Percentiles rank a stretch among this genome's conserved stretches.
phyloP scores from a whole-genome alignment of 2,113 vertebrate genomes.

The Ariopsis seemanni region DNA sequence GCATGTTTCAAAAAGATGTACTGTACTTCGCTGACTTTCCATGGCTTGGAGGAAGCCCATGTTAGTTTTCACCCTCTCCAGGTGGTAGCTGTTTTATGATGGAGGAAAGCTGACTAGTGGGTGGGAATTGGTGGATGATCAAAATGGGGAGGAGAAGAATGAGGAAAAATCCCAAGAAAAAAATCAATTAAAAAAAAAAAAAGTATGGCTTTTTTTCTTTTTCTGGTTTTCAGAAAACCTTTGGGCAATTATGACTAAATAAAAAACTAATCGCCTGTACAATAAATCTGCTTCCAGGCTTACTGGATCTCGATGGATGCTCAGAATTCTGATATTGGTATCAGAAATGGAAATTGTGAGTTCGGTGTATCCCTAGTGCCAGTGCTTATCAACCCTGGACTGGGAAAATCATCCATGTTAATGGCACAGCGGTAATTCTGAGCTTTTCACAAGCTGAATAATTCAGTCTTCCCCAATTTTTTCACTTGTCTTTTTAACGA shows the following conservation, averaged over 20 bases:
- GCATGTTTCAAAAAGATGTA: not conserved
- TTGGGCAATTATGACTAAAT: not conserved
- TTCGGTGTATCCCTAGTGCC: not conserved
- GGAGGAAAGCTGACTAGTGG: not conserved
- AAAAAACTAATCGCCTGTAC: not conserved
- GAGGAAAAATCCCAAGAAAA: not conserved
- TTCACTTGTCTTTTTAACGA: conserved; percentile 11
- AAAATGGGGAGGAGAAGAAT: not conserved
- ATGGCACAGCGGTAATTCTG: not conserved
- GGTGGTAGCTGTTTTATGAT: not conserved
- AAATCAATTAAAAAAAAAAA: not conserved
- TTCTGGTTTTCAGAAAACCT: not conserved
- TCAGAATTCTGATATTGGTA: not conserved
- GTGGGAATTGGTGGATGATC: not conserved
- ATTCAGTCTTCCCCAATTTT: not conserved
- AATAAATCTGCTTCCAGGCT: not conserved
- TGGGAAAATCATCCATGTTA: not conserved
- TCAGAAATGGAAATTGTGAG: not conserved
- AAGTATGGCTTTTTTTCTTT: not conserved
- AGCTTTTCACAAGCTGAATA: conserved; percentile 8
- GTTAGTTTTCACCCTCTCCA: not conserved
- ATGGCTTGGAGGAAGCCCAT: not conserved
- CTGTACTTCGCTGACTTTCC: not conserved
- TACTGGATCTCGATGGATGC: not conserved
- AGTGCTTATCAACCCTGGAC: not conserved